Base-by-base conservation (phyloP, 2,888 invertebrate species). In the Andrena chrysosceles region DNA sequence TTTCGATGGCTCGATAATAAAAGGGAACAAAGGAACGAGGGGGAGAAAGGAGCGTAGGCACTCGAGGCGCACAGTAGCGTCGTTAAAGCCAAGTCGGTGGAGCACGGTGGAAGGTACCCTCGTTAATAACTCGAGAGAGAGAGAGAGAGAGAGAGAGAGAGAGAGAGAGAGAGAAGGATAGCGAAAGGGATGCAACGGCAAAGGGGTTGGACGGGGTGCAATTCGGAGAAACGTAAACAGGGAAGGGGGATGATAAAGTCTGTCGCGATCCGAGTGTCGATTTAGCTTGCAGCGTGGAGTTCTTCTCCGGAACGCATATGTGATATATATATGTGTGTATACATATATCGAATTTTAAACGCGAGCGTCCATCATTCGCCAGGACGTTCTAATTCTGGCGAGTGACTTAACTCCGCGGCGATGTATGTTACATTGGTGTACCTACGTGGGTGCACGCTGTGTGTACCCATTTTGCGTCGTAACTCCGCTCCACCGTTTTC, bases 361-460 rank as follows among this genome's bases (percentile, higher is more conserved):
- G 49, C 74, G 33, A 48, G 76, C 81, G 82, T 90, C 82, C 81
- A 88, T 88, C 89, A 83, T 85, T 68, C 77, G 79, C 76, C 70
- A 66, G 77, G 63, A 80, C 75, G 84, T 85, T 91, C 91, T 91
- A 92, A 92, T 91, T 92, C 89, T 85, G 88, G 90, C 89, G 87
- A 90, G 84, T 91, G 91, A 91, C 91, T 91, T 90, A 90, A 90
- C 89, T 84, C 87, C 87, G 81, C 87, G 79, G 56, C 83, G 66
- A 62, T 31, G 56, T 79, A 60, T 20, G 78, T 63, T 70, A 69
- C 56, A 35, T 54, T 71, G 49, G 71, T 70, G 63, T 78, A 60
- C 62, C 77, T 71, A 83, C 83, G 83, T 77, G 78, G 70, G 70
- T 72, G 73, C 75, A 77, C 63, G 74, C 71, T 78, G 83, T 80